Evolutionary conservation across 2,113 vertebrate species (phyloP), one percentile per base, ranked within the genome.

Genomic region (Halichoerus grypus): DNA sequence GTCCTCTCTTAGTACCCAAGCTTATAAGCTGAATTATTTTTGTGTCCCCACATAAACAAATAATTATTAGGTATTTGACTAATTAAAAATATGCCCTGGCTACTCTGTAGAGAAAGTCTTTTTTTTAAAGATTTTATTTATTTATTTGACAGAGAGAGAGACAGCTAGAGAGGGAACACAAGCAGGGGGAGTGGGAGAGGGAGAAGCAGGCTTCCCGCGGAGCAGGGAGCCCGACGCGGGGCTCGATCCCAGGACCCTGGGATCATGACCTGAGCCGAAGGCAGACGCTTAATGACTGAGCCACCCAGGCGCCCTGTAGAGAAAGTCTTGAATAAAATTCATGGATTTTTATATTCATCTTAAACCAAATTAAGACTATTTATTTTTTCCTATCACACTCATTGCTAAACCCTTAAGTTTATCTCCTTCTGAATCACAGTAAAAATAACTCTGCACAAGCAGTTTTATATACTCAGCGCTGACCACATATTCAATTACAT

Each of bases 371-470:
- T 69, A 93, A 93, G 26, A 8, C 18, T 57, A 49, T 91, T 92
- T 94, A 33, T 92, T 92, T 95, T 69, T 72, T 59, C 53, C 36
- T 13, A 42, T 83, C 22, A 91, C 5, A 91, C 59, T 82, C 4
- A 77, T 33, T 46, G 19, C 33, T 96, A 79, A 93, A 95, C 5
- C 88, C 15, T 26, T 89, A 51, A 91, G 39, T 51, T 88, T 85
- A 51, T 15, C 59, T 94, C 69, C 42, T 79, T 96, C 42, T 72
- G 76, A 94, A 69, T 88, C 49, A 84, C 28, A 71, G 31, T 96
- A 96, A 96, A 96, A 95, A 93, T 95, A 94, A 74, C 14, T 81
- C 61, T 93, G 21, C 36, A 90, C 1, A 3, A 91, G 61, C 53
- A n/a, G 4, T 7, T 92, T 72, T 53, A n/a, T 61, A 24, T 86